A percentile compares a stretch with the other conserved stretches of the same genome.
Conservation (phyloP, 2,113 vertebrate genomes). For the Stercorarius parasiticus region DNA sequence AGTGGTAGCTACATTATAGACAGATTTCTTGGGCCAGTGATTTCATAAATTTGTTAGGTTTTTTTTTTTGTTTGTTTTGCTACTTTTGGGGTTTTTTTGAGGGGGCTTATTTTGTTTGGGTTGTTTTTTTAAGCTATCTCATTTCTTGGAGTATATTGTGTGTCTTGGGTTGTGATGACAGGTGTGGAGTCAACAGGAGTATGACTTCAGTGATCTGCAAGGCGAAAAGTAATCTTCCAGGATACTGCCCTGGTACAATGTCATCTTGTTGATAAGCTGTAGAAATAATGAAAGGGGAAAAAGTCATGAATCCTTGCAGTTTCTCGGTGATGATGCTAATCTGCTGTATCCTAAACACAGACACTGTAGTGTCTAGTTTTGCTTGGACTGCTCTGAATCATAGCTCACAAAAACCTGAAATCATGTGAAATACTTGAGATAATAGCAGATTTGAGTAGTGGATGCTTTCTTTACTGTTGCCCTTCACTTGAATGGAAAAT, state of each 20-base stretch:
- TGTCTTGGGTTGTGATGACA: neutral
- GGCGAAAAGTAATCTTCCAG: constrained; percentile 14
- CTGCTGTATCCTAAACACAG: neutral
- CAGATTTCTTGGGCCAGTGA: neutral
- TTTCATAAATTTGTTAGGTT: neutral
- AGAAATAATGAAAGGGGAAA: neutral
- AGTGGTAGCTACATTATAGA: neutral
- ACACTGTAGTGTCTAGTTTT: neutral
- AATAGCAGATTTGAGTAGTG: neutral
- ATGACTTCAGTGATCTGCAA: neutral
- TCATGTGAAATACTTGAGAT: neutral
- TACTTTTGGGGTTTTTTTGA: neutral
- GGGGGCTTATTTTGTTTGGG: too few species aligned
- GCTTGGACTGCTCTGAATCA: neutral
- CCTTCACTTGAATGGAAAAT: neutral
- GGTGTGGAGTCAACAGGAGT: neutral
- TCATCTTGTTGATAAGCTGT: neutral
- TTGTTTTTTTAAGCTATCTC: neutral
- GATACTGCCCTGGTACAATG: neutral
- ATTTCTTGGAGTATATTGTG: neutral
- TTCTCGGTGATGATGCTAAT: neutral
- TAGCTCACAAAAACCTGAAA: neutral
- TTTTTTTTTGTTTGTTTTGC: neutral
- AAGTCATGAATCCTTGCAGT: neutral
- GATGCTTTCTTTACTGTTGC: neutral